Evolutionary conservation across 2,888 invertebrate genomes (phyloP).

Genomic region (Parnassius glacialis): DNA sequence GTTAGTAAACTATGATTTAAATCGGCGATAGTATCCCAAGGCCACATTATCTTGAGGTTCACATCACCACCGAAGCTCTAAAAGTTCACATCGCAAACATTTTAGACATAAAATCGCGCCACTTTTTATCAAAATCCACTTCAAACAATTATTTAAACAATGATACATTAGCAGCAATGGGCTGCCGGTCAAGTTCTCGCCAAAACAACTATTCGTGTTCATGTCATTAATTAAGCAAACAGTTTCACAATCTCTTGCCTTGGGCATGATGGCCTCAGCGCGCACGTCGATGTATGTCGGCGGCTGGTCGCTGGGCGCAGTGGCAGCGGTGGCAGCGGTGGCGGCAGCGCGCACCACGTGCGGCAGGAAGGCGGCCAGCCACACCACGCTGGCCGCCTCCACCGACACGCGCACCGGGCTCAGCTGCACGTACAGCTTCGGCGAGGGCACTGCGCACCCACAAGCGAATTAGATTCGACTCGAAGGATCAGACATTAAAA

Average conservation of each 20-base stretch:
- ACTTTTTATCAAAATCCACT: too few species aligned
- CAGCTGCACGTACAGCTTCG: constrained; percentile 94
- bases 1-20: background rate
- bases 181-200: too few species aligned
- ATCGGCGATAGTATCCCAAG: too few species aligned
- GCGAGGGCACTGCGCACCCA: constrained; percentile 90
- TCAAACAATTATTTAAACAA: too few species aligned
- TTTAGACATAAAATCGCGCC: too few species aligned
- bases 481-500: background rate
- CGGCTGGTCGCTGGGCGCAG: constrained; percentile 34
- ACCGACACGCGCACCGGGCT: constrained; percentile 94
- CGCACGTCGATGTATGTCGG: constrained; percentile 89
- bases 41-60: too few species aligned
- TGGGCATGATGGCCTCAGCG: constrained; percentile 96
- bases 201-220: too few species aligned
- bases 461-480: background rate
- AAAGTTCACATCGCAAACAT: too few species aligned
- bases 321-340: constrained; percentile 40
- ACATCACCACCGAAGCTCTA: too few species aligned
- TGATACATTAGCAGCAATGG: too few species aligned
- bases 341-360: constrained; percentile 89
- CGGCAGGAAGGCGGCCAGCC: constrained; percentile 96
- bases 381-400: constrained; percentile 93
- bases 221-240: too few species aligned
- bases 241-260: constrained; percentile 74